Conservation (phyloP, 2,797 vertebrate genomes). For the Microchirus variegatus region DNA sequence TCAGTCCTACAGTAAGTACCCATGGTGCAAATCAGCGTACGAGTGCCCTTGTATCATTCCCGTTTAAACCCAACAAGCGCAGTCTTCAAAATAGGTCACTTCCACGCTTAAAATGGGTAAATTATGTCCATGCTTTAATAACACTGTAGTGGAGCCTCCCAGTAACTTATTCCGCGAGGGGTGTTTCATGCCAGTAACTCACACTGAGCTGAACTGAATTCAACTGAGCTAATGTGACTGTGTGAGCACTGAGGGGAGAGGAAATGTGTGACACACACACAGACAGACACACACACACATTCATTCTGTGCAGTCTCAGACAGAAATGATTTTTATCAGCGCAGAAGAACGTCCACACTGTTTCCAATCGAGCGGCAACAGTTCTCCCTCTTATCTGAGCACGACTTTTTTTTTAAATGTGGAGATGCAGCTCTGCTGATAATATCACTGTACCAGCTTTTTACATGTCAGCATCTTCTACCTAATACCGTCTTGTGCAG, state of each 20-base stretch:
- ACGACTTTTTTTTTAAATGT: too few species aligned
- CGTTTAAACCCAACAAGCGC: not conserved
- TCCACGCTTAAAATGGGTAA: not conserved
- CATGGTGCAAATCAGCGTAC: not conserved
- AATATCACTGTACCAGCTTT: too few species aligned
- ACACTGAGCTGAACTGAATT: conserved; percentile 14
- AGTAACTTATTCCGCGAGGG: conserved; percentile 1
- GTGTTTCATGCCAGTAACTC: conserved; percentile 24
- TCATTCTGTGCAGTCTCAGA: not conserved
- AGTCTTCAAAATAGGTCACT: not conserved
- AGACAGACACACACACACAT: not conserved
- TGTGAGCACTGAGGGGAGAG: conserved; percentile 6
- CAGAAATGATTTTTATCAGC: not conserved
- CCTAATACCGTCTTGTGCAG: too few species aligned
- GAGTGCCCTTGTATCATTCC: not conserved
- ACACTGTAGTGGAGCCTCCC: not conserved
- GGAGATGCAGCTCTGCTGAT: too few species aligned
- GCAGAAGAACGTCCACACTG: too few species aligned
- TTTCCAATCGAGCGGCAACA: too few species aligned
- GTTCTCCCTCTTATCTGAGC: too few species aligned
- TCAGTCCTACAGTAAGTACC: not conserved
- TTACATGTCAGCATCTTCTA: too few species aligned
- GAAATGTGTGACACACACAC: not conserved
- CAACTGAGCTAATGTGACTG: conserved; percentile 30
- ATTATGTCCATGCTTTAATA: not conserved